phyloP scores from a whole-genome alignment of 2,797 vertebrate genomes.

The Garrulus glandarius region DNA sequence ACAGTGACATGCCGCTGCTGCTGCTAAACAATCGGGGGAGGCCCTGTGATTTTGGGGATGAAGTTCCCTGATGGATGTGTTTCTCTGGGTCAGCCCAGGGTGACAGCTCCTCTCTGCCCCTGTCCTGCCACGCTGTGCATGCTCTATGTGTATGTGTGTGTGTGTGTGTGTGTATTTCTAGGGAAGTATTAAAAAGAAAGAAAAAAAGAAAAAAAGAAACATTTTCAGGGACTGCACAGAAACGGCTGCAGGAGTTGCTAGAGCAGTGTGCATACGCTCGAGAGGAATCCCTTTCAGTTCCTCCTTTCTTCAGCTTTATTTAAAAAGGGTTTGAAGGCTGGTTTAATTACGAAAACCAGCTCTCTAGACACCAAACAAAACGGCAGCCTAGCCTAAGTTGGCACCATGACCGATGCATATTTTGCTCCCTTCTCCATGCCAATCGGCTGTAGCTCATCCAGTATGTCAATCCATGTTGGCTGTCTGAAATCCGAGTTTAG shows the following conservation, averaged over 20 bases:
- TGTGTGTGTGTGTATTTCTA: not conserved
- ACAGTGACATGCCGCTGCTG: not conserved
- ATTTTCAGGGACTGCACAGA: constrained; percentile 34
- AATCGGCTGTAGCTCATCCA: constrained; percentile 59
- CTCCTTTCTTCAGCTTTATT: constrained; percentile 67
- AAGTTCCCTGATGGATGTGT: not conserved
- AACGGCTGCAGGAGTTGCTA: constrained; percentile 52
- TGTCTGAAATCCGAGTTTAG: constrained; percentile 59
- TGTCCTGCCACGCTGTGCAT: not conserved
- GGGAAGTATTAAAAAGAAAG: not conserved
- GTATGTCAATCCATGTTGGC: constrained; percentile 47
- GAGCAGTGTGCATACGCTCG: constrained; percentile 56
- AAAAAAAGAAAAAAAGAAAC: not conserved
- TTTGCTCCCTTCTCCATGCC: constrained; percentile 66
- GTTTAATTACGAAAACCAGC: constrained; percentile 68
- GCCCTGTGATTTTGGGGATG: not conserved
- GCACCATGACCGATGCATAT: constrained; percentile 65
- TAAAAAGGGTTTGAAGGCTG: constrained; percentile 65
- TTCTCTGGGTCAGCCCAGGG: not conserved
- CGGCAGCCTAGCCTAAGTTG: constrained; percentile 61
- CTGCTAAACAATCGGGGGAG: not conserved
- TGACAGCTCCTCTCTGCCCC: not conserved
- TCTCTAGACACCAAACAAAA: constrained; percentile 72
- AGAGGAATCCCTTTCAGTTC: constrained; percentile 71
- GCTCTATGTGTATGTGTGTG: not conserved